Evolutionary conservation across 2,113 vertebrate genomes (phyloP).

Genomic region (Ranitomeya variabilis): DNA sequence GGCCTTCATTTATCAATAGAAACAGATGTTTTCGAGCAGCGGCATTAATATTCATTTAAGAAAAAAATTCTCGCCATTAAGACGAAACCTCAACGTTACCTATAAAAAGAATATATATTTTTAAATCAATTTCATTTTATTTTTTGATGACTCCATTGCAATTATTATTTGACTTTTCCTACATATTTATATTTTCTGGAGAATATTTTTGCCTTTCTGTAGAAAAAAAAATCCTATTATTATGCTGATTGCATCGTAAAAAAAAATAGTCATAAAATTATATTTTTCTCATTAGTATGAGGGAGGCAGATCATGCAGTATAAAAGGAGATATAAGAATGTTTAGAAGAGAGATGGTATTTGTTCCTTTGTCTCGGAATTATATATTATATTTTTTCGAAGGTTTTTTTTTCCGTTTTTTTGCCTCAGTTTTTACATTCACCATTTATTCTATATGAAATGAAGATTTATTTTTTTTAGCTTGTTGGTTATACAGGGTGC

Average conservation of each 20-base stretch:
- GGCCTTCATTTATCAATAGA: constrained; percentile 37
- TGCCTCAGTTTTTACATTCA: neutral
- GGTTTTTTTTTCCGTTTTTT: neutral
- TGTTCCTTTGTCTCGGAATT: neutral
- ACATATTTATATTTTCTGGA: neutral
- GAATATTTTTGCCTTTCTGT: neutral
- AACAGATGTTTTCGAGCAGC: neutral
- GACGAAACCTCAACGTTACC: neutral
- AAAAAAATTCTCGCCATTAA: neutral
- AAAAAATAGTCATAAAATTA: neutral
- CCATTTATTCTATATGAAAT: neutral
- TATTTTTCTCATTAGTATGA: constrained; percentile 15
- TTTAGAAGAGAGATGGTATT: neutral
- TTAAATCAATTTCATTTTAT: neutral
- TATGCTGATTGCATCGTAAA: constrained; percentile 4
- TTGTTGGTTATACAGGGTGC: neutral
- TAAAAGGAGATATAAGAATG: neutral
- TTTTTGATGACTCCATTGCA: neutral
- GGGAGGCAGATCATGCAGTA: neutral
- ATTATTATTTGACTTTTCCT: neutral
- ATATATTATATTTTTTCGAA: neutral
- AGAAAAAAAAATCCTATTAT: neutral
- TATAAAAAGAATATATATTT: neutral
- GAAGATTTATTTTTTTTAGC: neutral
- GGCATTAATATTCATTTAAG: constrained; percentile 34